Evolutionary conservation across 2,113 vertebrate species (phyloP).

Genomic region (Gasterosteus aculeatus): DNA sequence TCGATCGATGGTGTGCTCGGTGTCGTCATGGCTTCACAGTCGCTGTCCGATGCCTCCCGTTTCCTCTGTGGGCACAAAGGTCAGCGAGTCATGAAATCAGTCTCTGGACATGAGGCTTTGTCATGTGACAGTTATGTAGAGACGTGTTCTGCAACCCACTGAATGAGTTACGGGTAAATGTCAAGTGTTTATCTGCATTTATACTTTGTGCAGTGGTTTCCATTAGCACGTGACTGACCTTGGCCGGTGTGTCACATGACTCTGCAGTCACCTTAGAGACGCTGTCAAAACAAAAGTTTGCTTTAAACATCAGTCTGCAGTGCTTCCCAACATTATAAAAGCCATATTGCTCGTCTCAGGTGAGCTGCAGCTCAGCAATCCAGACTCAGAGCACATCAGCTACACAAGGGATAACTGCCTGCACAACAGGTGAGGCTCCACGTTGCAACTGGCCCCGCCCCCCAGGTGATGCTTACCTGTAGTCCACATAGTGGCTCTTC

Average conservation of each 20-base stretch:
- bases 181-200: no score
- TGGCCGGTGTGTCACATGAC: neutral
- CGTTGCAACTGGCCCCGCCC: neutral
- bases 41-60: conserved; percentile 42
- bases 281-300: conserved; percentile 18
- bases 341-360: conserved; percentile 35
- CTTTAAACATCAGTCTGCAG: no score
- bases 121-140: no score
- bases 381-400: conserved; percentile 56
- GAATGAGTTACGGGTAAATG: neutral
- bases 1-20: neutral
- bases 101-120: no score
- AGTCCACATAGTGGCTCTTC: conserved; percentile 88
- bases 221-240: conserved; percentile 7
- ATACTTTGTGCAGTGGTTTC: no score
- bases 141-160: no score
- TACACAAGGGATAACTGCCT: conserved; percentile 70
- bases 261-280: neutral
- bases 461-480: conserved; percentile 49
- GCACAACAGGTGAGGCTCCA: conserved; percentile 1
- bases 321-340: no score
- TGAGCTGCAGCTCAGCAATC: conserved; percentile 22
- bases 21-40: neutral
- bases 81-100: neutral
- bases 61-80: conserved; percentile 65